A percentile compares a stretch with the other conserved stretches of the same genome.
Conservation (phyloP, 2,113 vertebrate genomes). For the Sphaerodactylus townsendi region DNA sequence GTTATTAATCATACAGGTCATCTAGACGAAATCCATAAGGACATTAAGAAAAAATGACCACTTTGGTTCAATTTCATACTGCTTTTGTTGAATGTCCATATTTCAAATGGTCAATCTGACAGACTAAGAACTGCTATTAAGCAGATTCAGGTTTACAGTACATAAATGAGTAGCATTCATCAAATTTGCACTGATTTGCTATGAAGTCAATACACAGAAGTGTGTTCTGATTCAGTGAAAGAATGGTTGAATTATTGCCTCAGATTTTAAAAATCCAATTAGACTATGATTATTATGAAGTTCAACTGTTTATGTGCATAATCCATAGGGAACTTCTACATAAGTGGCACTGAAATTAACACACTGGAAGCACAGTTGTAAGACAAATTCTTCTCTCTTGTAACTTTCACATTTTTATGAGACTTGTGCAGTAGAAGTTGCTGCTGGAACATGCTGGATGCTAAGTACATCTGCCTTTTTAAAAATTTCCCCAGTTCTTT, state of each 20-base stretch:
- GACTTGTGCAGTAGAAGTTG: neutral
- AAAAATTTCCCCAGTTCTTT: neutral
- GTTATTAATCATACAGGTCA: neutral
- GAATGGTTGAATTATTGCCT: neutral
- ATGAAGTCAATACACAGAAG: neutral
- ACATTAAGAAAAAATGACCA: neutral
- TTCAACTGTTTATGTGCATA: neutral
- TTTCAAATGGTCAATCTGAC: neutral
- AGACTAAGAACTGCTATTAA: neutral
- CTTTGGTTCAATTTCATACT: neutral
- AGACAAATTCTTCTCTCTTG: neutral
- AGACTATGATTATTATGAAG: conserved; percentile 1
- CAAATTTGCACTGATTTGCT: conserved; percentile 5
- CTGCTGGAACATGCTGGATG: neutral
- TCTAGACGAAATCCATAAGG: neutral
- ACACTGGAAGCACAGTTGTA: neutral
- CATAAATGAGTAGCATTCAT: conserved; percentile 1
- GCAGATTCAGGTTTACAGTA: neutral
- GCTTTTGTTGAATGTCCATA: neutral
- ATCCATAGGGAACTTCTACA: neutral
- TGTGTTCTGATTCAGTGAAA: neutral
- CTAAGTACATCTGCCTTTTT: neutral
- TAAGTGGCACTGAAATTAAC: neutral
- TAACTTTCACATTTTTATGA: neutral
- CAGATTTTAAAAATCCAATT: neutral